Conservation (phyloP, 2,113 vertebrate species). For the Calypte anna region DNA sequence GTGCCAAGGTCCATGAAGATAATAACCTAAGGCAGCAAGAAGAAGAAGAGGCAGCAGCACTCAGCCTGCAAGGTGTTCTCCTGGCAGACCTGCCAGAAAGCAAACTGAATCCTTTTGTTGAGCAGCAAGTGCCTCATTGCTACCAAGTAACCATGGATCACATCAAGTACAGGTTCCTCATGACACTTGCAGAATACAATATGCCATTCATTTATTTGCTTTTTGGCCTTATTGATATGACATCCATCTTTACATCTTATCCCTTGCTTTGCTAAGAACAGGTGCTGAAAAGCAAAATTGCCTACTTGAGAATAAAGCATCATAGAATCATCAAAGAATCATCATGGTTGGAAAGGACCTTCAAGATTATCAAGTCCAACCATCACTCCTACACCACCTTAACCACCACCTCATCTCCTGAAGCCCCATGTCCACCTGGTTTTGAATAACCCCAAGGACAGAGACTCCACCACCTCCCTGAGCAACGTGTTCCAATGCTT, state of each 20-base stretch:
- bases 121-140: not conserved
- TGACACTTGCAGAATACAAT: not conserved
- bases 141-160: not conserved
- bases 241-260: not conserved
- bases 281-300: not conserved
- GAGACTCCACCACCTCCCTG: too few species aligned
- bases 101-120: not conserved
- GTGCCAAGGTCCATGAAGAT: not conserved
- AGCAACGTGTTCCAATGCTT: too few species aligned
- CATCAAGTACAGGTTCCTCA: not conserved
- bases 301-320: not conserved
- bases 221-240: not conserved
- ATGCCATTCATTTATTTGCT: not conserved
- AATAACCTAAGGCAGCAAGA: constrained; percentile 16
- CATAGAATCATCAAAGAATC: accelerated
- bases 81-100: not conserved
- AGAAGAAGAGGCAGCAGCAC: not conserved
- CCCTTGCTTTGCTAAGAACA: not conserved
- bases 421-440: too few species aligned
- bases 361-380: too few species aligned
- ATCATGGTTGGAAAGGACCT: too few species aligned
- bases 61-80: not conserved
- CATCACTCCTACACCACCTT: too few species aligned
- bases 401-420: too few species aligned
- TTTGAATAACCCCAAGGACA: too few species aligned